Evolutionary conservation across 2,797 vertebrate genomes (phyloP), one percentile per base, ranked within the genome.

Genomic region (Staurois parvus): DNA sequence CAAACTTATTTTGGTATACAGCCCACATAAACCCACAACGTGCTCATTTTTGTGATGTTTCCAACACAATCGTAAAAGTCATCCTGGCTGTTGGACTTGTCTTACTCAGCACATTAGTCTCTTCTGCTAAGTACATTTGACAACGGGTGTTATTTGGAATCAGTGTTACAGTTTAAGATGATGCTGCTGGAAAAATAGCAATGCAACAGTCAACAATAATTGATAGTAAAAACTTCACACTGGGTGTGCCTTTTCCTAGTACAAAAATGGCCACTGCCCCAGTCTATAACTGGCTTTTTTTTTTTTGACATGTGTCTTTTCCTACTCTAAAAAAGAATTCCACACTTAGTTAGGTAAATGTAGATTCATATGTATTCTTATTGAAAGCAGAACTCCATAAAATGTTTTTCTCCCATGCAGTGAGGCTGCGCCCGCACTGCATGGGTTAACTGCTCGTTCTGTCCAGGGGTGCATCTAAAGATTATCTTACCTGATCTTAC

Each of bases 1-100:
- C 85, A 88, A 78, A 87, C 28, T 0, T 78, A 81, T 85, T 89
- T 85, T 78, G 48, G 73, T 56, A 42, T 64, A 13, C 56, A 30
- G 26, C 32, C 80, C 80, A 82, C 17, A 64, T 26, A 74, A 75
- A 82, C 37, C 52, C 26, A 30, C 37, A 74, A 45, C 28, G 56
- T 29, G 26, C 24, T 62, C n/a, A 73, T 74, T 82, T 66, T 82
- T 82, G 80, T 29, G 28, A 42, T 29, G 4, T 74, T 62, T 74
- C 80, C 70, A 82, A 82, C 56, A 74, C 70, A 82, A 74, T 62
- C 80, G 73, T 82, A 81, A 81, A 72, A 66, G n/a, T 64, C 52
- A 30, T 74, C 72, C 64, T 42, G 70, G 72, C 59, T 45, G n/a
- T 82, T 73, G 72, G 52, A 26, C 9, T 74, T 8, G 21, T 80